Evolutionary conservation across 92 coral and sea anemone genomes (phyloP).

Genomic region (Epizoanthus rinbou): DNA sequence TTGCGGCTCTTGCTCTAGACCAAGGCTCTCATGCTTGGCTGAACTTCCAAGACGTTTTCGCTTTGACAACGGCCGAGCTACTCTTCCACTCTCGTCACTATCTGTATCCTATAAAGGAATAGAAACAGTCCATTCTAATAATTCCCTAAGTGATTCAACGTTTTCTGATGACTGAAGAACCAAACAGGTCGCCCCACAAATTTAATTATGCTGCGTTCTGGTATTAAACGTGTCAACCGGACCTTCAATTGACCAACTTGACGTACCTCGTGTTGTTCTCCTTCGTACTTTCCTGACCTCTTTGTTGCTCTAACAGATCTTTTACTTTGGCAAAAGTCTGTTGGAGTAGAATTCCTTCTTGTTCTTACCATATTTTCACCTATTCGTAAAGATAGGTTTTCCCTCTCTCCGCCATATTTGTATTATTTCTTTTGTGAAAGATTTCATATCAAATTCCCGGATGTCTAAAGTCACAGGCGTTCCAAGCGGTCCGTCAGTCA

Average conservation of each 20-base stretch:
- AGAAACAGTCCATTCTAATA: neutral
- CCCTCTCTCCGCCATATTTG: neutral
- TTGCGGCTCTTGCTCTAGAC: conserved; percentile 7
- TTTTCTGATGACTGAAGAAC: neutral
- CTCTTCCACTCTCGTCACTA: conserved; percentile 75
- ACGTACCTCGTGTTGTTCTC: conserved; percentile 23
- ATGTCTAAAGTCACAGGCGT: conserved; percentile 12
- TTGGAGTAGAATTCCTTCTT: neutral
- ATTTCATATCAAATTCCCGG: conserved; percentile 32
- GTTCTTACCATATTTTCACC: conserved; percentile 35
- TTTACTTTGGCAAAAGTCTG: neutral
- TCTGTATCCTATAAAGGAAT: conserved; percentile 59
- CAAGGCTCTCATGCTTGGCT: neutral
- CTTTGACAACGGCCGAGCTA: conserved; percentile 53
- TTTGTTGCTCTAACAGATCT: neutral
- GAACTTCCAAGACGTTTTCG: conserved; percentile 57
- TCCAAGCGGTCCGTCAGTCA: neutral
- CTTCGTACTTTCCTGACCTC: neutral
- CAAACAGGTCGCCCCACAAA: conserved; percentile 13
- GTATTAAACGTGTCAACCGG: neutral
- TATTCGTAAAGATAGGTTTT: neutral
- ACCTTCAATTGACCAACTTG: conserved; percentile 4
- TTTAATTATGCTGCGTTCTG: neutral
- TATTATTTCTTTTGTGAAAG: conserved; percentile 18
- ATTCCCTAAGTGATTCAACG: neutral